These are phyloP conservation scores for Scyliorhinus canicula DNA, from an alignment of 2,797 vertebrate genomes.

Conservation along the genomic window DNA sequence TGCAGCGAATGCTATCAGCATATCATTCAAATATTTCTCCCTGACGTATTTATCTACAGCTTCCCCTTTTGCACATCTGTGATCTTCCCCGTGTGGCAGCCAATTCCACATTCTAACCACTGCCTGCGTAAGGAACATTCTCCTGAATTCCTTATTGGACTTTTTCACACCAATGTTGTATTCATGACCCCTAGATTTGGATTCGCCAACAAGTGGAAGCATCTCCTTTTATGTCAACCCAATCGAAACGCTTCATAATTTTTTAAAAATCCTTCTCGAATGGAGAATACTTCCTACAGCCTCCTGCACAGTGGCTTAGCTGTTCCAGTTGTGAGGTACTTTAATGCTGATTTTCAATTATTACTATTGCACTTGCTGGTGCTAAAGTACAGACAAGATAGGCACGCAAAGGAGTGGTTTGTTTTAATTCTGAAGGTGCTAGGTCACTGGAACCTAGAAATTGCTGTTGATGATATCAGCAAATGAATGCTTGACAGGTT, in stretches of 20 bases:
- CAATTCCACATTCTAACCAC: background rate
- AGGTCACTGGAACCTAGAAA: background rate
- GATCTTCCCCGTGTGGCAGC: background rate
- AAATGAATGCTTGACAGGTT: background rate
- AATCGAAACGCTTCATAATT: background rate
- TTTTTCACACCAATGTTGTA: background rate
- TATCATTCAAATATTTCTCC: too few relatives aligned
- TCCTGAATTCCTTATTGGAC: background rate
- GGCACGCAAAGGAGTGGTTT: background rate
- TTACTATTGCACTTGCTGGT: background rate
- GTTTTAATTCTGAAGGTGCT: background rate
- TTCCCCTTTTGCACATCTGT: background rate
- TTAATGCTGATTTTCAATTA: background rate
- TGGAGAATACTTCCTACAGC: background rate
- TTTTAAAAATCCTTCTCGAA: background rate
- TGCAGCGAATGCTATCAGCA: background rate
- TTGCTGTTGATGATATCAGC: background rate
- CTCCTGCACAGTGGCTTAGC: background rate
- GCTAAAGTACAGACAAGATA: background rate
- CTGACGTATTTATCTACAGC: background rate
- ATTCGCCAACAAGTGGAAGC: background rate
- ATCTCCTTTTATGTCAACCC: background rate
- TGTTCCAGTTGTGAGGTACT: background rate
- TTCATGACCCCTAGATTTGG: background rate
- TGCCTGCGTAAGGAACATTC: background rate